Conservation (phyloP, 2,888 invertebrate genomes). For the Spialia ferax region DNA sequence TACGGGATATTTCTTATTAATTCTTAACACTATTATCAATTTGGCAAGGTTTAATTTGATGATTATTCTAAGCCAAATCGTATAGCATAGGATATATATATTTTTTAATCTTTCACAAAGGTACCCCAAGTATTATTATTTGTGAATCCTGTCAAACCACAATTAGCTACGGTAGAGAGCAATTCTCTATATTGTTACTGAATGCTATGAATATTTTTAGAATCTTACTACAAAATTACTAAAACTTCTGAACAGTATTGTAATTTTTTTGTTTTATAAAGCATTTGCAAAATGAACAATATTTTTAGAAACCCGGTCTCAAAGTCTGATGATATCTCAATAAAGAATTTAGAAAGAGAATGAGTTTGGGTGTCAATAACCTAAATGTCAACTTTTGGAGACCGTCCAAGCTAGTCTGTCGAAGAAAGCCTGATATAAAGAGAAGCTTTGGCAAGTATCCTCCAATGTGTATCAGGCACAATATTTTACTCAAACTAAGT, state of each 20-base stretch:
- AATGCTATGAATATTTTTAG: too few relatives aligned
- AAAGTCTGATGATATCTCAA: not conserved
- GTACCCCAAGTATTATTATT: not conserved
- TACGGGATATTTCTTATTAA: slow-evolving; percentile 57
- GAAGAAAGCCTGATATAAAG: slow-evolving; percentile 31
- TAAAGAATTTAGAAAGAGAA: not conserved
- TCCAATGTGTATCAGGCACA: slow-evolving; percentile 17
- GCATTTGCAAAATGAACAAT: not conserved
- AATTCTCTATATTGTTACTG: too few relatives aligned
- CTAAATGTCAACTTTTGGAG: slow-evolving; percentile 28
- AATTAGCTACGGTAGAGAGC: not conserved
- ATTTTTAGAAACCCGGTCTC: not conserved
- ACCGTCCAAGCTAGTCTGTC: slow-evolving; percentile 26
- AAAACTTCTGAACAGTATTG: too few relatives aligned
- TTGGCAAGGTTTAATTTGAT: slow-evolving; percentile 73
- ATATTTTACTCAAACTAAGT: too few relatives aligned
- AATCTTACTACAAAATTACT: too few relatives aligned
- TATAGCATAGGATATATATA: too few relatives aligned
- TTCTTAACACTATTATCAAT: slow-evolving; percentile 76
- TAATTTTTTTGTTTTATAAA: too few relatives aligned
- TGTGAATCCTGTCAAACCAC: not conserved
- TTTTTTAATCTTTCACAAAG: not conserved
- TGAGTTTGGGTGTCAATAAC: slow-evolving; percentile 29
- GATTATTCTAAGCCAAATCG: slow-evolving; percentile 51
- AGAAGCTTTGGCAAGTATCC: slow-evolving; percentile 34